Evolutionary conservation across 2,888 invertebrate species (phyloP).

Genomic region (Chaetogeoica ovagalla): DNA sequence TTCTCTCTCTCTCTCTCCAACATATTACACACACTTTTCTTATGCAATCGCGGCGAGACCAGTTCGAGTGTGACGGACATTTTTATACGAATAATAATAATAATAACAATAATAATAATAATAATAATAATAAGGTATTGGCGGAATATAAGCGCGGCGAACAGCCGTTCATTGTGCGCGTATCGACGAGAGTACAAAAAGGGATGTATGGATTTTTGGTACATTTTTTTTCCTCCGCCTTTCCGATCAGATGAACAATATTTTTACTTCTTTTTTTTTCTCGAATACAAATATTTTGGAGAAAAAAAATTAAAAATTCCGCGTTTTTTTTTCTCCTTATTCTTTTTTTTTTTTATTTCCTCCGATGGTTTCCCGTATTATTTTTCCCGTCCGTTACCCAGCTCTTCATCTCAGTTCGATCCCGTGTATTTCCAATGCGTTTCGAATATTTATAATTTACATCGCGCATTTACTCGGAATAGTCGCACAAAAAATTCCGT

Average conservation of each 20-base stretch:
- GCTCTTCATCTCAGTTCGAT: too few species aligned
- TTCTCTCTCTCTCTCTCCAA: slow-evolving; percentile 6
- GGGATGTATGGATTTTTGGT: slow-evolving; percentile 45
- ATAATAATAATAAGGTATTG: slow-evolving; percentile 51
- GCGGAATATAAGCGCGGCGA: slow-evolving; percentile 21
- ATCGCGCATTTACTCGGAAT: too few species aligned
- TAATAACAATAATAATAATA: slow-evolving; percentile 43
- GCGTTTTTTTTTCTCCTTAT: not conserved
- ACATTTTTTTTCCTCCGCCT: slow-evolving; percentile 3
- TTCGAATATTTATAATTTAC: too few species aligned
- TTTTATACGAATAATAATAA: slow-evolving; percentile 50
- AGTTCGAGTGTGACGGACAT: slow-evolving; percentile 53
- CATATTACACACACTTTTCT: not conserved
- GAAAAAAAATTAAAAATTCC: slow-evolving; percentile 30
- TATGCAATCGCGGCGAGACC: slow-evolving; percentile 37
- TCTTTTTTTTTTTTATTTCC: not conserved
- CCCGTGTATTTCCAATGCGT: too few species aligned
- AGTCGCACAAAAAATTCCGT: too few species aligned
- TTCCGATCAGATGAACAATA: slow-evolving; percentile 53
- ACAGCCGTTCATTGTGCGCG: slow-evolving; percentile 16
- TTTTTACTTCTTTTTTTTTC: not conserved
- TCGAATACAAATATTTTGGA: slow-evolving; percentile 45
- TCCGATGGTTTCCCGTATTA: not conserved
- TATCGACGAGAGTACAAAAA: slow-evolving; percentile 37
- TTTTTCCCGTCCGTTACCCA: too few species aligned